Evolutionary conservation across 2,888 invertebrate species (phyloP).

Genomic region (Camptogramma bilineatum): DNA sequence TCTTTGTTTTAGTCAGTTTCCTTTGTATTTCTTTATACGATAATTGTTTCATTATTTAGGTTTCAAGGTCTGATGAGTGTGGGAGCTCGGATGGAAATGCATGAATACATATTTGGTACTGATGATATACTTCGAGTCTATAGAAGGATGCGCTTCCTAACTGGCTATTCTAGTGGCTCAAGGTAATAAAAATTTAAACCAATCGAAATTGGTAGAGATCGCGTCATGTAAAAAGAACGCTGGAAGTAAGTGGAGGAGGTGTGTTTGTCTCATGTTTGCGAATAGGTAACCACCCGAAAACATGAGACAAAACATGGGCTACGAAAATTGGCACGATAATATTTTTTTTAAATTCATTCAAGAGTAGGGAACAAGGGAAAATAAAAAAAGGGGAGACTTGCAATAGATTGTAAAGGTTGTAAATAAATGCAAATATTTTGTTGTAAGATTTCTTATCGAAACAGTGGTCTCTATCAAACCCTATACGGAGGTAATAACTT

Average conservation of each 20-base stretch:
- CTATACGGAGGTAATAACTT: neutral
- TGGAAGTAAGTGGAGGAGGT: no score
- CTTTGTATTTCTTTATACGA: slow-evolving; percentile 56
- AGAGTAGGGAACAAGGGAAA: no score
- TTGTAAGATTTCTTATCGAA: slow-evolving; percentile 5
- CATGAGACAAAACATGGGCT: no score
- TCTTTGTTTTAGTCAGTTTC: slow-evolving; percentile 63
- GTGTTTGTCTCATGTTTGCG: no score
- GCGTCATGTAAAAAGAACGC: no score
- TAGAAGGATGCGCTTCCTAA: neutral
- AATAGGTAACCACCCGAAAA: no score
- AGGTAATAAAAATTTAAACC: no score
- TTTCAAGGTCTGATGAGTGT: slow-evolving; percentile 52
- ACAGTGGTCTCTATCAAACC: slow-evolving; percentile 2
- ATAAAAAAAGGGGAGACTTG: no score
- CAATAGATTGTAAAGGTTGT: neutral
- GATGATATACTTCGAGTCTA: neutral
- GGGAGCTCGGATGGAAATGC: slow-evolving; percentile 39
- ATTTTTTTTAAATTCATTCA: no score
- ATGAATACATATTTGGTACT: slow-evolving; percentile 17
- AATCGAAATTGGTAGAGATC: no score
- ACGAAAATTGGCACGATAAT: no score
- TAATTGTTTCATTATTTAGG: slow-evolving; percentile 56
- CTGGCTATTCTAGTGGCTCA: no score
- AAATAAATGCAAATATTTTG: neutral